Evolutionary conservation across 1,140 invertebrate species (phyloP).

Genomic region (Diploscapter pachys): DNA sequence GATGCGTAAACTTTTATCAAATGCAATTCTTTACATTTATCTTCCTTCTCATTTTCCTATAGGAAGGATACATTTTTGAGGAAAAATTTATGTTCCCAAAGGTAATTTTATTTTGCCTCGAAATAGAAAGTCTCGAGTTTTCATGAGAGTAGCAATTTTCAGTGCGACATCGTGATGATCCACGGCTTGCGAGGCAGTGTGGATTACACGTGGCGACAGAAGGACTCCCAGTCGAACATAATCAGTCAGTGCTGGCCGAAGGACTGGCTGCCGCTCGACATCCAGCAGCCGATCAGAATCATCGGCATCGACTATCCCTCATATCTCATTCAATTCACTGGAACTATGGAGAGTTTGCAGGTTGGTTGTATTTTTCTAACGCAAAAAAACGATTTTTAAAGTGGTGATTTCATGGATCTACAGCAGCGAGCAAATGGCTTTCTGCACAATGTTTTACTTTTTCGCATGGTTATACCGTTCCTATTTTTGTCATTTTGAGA

Average conservation of each 20-base stretch:
- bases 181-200: slow-evolving; percentile 39
- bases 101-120: slow-evolving; percentile 8
- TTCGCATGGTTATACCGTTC: too few species aligned
- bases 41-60: neutral
- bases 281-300: slow-evolving; percentile 23
- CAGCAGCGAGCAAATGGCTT: too few species aligned
- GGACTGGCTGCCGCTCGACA: slow-evolving; percentile 31
- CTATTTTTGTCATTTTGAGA: neutral
- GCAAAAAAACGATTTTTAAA: too few species aligned
- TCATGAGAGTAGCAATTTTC: neutral
- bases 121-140: neutral
- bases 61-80: neutral
- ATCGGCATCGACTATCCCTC: slow-evolving; percentile 36
- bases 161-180: slow-evolving; percentile 37
- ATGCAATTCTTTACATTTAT: slow-evolving; percentile 7
- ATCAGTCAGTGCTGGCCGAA: slow-evolving; percentile 39
- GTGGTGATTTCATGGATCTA: too few species aligned
- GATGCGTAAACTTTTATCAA: slow-evolving; percentile 8
- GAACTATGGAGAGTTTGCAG: slow-evolving; percentile 38
- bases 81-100: slow-evolving; percentile 3
- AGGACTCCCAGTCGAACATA: slow-evolving; percentile 27
- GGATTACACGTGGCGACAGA: slow-evolving; percentile 38
- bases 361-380: neutral
- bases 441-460: too few species aligned
- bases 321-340: slow-evolving; percentile 30